Evolutionary conservation across 1,140 invertebrate genomes (phyloP).

Genomic region (Drosophila prosaltans): DNA sequence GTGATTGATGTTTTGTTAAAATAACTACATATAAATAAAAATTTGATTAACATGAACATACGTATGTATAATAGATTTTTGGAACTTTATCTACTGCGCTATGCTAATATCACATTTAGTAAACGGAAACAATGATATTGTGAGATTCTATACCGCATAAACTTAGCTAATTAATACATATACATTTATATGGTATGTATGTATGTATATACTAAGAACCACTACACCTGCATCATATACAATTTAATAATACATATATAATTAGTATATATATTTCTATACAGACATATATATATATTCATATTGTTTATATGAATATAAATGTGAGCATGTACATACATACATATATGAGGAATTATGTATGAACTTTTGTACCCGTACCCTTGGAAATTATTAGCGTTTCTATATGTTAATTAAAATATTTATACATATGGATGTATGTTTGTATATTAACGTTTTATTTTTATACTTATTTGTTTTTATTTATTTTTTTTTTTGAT

Average conservation of each 20-base stretch:
- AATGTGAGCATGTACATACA: neutral
- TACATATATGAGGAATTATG: neutral
- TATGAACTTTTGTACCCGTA: slow-evolving; percentile 1
- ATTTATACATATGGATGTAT: neutral
- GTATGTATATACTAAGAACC: neutral
- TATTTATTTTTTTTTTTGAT: slow-evolving; percentile 24
- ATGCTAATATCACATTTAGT: neutral
- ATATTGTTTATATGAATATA: neutral
- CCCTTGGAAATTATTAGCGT: slow-evolving; percentile 4
- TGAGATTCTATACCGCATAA: neutral
- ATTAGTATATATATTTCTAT: neutral
- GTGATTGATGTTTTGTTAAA: too few species aligned
- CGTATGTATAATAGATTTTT: too few species aligned
- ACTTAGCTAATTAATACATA: neutral
- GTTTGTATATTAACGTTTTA: neutral
- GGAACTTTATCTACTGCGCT: too few species aligned
- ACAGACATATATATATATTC: neutral
- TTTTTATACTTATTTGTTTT: slow-evolving; percentile 2
- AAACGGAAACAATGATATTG: neutral
- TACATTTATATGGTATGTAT: neutral
- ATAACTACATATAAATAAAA: too few species aligned
- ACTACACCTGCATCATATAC: neutral
- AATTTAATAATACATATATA: neutral
- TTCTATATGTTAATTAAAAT: neutral
- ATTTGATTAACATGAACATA: too few species aligned